These are phyloP conservation scores for Labia minor DNA, from an alignment of 2,888 invertebrate genomes.

Conservation along the genomic window DNA sequence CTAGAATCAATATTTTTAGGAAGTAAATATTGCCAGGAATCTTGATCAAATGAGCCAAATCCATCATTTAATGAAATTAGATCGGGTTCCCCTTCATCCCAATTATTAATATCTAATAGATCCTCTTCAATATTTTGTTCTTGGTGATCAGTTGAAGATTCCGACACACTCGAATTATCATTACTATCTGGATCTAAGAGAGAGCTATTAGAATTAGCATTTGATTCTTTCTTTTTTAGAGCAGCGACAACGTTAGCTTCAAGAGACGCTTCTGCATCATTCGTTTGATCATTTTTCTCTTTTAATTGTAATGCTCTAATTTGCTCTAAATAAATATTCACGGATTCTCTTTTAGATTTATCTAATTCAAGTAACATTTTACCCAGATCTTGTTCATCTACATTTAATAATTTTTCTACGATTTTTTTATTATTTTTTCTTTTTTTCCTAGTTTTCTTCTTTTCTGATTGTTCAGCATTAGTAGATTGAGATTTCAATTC, in stretches of 20 bases:
- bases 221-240: not conserved
- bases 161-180: not conserved
- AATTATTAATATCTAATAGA: not conserved
- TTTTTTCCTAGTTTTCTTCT: not conserved
- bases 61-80: not conserved
- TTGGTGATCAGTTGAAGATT: not conserved
- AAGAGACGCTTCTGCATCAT: not conserved
- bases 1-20: not conserved
- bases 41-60: not conserved
- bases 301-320: not conserved
- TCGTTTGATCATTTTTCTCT: not conserved
- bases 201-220: not conserved
- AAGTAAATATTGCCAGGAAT: not conserved
- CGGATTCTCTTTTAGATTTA: not conserved
- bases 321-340: not conserved
- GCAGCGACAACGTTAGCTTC: not conserved
- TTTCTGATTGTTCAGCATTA: not conserved
- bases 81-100: not conserved
- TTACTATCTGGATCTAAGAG: not conserved
- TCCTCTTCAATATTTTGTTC: not conserved
- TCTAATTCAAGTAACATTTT: constrained; percentile 13
- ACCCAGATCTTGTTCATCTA: not conserved
- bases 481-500: too few species aligned
- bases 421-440: constrained; percentile 14
- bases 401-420: not conserved